These are phyloP conservation scores for Podargus strigoides DNA, from an alignment of 2,797 vertebrate genomes.

Conservation along the genomic window DNA sequence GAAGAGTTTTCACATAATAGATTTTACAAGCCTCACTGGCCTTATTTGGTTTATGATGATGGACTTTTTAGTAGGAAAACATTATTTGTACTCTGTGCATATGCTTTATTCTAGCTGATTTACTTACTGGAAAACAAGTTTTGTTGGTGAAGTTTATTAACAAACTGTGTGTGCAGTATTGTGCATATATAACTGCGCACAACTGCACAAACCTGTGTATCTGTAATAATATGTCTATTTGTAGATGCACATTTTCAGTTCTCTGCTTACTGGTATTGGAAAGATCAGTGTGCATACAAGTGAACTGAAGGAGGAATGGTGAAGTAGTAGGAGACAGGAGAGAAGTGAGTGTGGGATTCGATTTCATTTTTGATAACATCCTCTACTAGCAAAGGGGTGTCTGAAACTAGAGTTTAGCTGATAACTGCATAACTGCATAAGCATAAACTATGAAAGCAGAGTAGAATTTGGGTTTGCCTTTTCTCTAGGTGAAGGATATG, in stretches of 20 bases:
- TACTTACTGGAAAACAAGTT: neutral
- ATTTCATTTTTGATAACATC: neutral
- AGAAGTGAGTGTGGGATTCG: neutral
- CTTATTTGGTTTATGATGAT: neutral
- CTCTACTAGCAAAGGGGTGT: neutral
- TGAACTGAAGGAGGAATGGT: neutral
- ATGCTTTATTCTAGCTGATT: neutral
- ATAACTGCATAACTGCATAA: neutral
- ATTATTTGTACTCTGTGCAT: neutral
- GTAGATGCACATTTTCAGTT: neutral
- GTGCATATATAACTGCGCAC: neutral
- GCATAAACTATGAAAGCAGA: neutral
- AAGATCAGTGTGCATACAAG: neutral
- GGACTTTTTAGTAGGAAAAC: neutral
- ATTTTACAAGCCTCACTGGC: neutral
- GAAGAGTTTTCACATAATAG: neutral
- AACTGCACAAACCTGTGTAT: neutral
- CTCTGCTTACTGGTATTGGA: neutral
- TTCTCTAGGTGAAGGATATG: neutral
- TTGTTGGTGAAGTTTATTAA: neutral
- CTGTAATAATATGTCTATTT: neutral
- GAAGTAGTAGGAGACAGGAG: neutral
- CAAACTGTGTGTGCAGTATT: neutral
- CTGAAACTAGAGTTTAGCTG: neutral
- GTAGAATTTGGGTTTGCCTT: neutral